Percentiles rank a stretch among this genome's conserved stretches.
Evolutionary conservation across 2,113 vertebrate species (phyloP).

Genomic region (Sus scrofa): DNA sequence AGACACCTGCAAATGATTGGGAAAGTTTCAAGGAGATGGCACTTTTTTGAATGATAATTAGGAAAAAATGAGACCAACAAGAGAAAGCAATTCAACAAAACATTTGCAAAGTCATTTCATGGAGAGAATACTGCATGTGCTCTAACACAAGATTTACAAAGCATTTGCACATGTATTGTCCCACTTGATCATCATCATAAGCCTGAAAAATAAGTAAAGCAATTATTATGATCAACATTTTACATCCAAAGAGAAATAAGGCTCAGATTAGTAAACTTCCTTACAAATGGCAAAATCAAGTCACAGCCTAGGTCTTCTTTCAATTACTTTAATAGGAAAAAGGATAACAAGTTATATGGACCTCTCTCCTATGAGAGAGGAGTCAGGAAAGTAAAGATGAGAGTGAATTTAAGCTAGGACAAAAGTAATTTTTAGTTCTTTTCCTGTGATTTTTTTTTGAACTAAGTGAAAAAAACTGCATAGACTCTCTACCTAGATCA

Average conservation of each 20-base stretch:
- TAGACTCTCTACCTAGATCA: neutral
- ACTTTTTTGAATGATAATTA: neutral
- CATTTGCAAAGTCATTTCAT: neutral
- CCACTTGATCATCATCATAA: neutral
- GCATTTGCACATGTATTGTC: neutral
- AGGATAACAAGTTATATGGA: neutral
- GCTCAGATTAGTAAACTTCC: neutral
- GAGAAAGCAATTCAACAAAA: neutral
- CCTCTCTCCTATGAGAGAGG: neutral
- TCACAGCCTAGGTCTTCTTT: neutral
- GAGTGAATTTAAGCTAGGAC: neutral
- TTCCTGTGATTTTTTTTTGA: neutral
- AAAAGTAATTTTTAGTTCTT: neutral
- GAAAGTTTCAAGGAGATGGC: neutral
- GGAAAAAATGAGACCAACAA: neutral
- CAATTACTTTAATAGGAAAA: neutral
- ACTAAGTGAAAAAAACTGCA: neutral
- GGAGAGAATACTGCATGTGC: neutral
- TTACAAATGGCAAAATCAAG: neutral
- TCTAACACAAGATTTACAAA: neutral
- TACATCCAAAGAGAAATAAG: neutral
- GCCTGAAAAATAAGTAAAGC: neutral
- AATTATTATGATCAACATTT: neutral
- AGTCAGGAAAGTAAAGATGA: neutral
- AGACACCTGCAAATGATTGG: neutral